Percentiles rank a stretch among this genome's conserved stretches.
Evolutionary conservation across 2,797 vertebrate genomes (phyloP).

Genomic region (Oreochromis grahami): DNA sequence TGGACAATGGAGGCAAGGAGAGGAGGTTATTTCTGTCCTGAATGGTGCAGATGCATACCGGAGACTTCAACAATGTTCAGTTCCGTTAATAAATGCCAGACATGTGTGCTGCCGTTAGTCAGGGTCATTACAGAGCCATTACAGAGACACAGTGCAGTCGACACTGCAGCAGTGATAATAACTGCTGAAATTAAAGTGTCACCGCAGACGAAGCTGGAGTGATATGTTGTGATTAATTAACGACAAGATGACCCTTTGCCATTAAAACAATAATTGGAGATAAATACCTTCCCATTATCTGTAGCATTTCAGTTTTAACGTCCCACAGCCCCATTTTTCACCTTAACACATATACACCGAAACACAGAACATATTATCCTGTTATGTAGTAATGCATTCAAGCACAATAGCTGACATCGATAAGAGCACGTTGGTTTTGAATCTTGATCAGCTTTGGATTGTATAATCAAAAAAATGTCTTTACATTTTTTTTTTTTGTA

Average conservation of each 20-base stretch:
- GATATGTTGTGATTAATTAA: conserved; percentile 67
- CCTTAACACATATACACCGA: neutral
- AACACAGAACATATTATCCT: neutral
- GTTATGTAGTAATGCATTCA: neutral
- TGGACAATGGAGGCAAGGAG: neutral
- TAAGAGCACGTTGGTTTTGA: neutral
- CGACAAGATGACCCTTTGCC: conserved; percentile 52
- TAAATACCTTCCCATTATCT: conserved; percentile 50
- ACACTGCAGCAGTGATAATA: conserved; percentile 42
- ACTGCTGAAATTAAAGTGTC: conserved; percentile 67
- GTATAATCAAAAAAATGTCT: neutral
- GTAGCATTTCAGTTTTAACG: conserved; percentile 19
- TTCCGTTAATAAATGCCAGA: conserved; percentile 54
- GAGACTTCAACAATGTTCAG: neutral
- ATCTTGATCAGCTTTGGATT: neutral
- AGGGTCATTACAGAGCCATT: conserved; percentile 56
- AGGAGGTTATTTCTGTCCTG: conserved; percentile 18
- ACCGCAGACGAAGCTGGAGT: conserved; percentile 43
- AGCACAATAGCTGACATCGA: neutral
- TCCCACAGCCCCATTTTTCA: neutral
- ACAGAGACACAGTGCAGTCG: conserved; percentile 31
- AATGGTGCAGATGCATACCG: conserved; percentile 33
- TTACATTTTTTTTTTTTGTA: neutral
- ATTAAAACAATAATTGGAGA: conserved; percentile 59
- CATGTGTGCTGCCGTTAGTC: conserved; percentile 39